Conservation (phyloP, 2,888 invertebrate species). For the Gisinianus flammeolus region DNA sequence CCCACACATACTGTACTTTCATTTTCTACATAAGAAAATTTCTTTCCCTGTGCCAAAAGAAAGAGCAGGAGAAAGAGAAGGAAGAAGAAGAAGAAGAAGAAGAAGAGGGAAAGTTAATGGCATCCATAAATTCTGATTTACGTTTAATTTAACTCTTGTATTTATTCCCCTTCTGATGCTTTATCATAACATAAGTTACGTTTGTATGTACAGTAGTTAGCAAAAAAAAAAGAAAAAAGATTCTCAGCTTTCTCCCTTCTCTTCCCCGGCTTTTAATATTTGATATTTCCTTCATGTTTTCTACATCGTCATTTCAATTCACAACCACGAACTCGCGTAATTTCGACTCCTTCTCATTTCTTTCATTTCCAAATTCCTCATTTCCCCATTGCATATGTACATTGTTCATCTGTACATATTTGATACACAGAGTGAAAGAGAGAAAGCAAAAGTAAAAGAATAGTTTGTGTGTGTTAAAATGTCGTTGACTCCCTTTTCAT, state of each 20-base stretch:
- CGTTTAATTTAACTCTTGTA: conserved; percentile 30
- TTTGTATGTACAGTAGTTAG: conserved; percentile 7
- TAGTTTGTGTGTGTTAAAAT: neutral
- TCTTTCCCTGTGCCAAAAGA: conserved; percentile 17
- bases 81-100: neutral
- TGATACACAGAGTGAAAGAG: too few species aligned
- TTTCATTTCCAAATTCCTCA: too few species aligned
- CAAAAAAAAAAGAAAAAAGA: neutral
- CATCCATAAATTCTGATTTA: conserved; percentile 29
- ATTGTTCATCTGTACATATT: too few species aligned
- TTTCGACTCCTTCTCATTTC: too few species aligned
- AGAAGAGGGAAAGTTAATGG: conserved; percentile 22
- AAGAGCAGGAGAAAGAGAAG: neutral
- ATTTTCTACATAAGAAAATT: neutral
- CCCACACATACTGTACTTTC: neutral
- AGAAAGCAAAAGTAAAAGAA: too few species aligned
- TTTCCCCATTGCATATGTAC: too few species aligned
- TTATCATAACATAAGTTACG: conserved; percentile 19
- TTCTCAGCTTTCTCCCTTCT: neutral
- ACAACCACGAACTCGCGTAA: too few species aligned
- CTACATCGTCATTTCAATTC: too few species aligned
- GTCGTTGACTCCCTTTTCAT: neutral
- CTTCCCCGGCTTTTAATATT: neutral
- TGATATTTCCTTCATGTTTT: neutral
- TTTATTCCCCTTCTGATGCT: conserved; percentile 23